Conservation (phyloP, 2,113 vertebrate genomes). For the Perca flavescens region DNA sequence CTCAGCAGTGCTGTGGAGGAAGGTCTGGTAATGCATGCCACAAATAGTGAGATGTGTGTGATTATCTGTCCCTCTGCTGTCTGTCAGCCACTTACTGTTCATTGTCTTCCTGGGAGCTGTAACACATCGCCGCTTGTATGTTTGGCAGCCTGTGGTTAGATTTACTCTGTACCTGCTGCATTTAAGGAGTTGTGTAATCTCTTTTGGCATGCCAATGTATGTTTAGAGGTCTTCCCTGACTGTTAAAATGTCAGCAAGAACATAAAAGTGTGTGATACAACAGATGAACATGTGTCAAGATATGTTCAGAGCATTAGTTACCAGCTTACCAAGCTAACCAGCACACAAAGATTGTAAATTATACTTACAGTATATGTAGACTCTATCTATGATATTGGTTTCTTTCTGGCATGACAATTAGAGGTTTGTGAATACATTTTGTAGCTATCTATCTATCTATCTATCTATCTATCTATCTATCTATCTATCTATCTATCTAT, state of each 20-base stretch:
- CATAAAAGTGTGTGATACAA: not conserved
- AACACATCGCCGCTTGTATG: conserved; percentile 11
- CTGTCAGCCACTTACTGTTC: not conserved
- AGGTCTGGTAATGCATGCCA: not conserved
- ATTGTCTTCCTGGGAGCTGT: conserved; percentile 13
- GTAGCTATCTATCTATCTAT: no score
- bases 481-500: no score
- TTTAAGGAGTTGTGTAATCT: not conserved
- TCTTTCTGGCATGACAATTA: no score
- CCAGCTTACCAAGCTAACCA: no score
- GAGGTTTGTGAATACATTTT: no score
- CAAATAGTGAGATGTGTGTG: not conserved
- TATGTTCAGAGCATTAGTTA: not conserved
- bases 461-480: no score
- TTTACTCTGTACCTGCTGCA: conserved; percentile 24
- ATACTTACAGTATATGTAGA: no score
- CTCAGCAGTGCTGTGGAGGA: no score
- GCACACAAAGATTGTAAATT: no score
- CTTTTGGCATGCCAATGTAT: not conserved
- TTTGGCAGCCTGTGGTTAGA: conserved; percentile 33
- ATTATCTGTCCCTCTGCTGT: conserved; percentile 4
- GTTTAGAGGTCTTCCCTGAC: not conserved
- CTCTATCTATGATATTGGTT: no score
- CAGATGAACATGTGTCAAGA: not conserved
- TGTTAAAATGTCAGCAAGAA: conserved; percentile 15